phyloP scores from a whole-genome alignment of 2,888 invertebrate genomes.

The Dicyrtoma fusca region DNA sequence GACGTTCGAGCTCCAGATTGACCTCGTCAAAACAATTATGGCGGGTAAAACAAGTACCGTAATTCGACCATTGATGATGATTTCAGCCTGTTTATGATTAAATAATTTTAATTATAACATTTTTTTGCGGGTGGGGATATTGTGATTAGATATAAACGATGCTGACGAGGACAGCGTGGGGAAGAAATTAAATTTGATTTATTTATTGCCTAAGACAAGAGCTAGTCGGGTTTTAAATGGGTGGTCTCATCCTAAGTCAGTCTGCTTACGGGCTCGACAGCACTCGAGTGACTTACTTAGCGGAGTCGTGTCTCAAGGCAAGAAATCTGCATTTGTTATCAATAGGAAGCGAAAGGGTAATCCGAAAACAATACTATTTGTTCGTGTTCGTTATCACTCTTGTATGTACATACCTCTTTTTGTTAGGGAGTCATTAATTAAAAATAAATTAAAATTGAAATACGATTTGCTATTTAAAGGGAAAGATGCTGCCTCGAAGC shows the following conservation, averaged over 20 bases:
- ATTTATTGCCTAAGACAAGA: constrained; percentile 74
- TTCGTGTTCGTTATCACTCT: too few species aligned
- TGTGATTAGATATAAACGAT: constrained; percentile 53
- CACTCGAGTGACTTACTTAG: constrained; percentile 79
- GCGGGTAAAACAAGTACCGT: constrained; percentile 72
- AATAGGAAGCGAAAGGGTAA: constrained; percentile 49
- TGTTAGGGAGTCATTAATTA: too few species aligned
- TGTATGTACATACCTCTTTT: too few species aligned
- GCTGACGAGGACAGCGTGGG: constrained; percentile 65
- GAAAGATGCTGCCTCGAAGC: too few species aligned
- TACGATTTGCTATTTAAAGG: too few species aligned
- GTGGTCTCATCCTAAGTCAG: constrained; percentile 76
- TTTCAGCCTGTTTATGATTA: too few species aligned
- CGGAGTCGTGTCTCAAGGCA: constrained; percentile 64
- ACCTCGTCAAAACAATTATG: constrained; percentile 82
- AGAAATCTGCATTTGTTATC: constrained; percentile 50
- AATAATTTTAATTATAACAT: too few species aligned
- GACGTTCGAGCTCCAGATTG: constrained; percentile 84
- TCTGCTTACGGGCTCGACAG: constrained; percentile 77
- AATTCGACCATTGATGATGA: too few species aligned
- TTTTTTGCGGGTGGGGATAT: too few species aligned
- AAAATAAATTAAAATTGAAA: too few species aligned
- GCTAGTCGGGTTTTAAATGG: constrained; percentile 76
- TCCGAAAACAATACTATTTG: too few species aligned
- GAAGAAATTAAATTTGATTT: constrained; percentile 73